Evolutionary conservation across 1,140 invertebrate genomes (phyloP).

Genomic region (Trypoxylus dichotomus): DNA sequence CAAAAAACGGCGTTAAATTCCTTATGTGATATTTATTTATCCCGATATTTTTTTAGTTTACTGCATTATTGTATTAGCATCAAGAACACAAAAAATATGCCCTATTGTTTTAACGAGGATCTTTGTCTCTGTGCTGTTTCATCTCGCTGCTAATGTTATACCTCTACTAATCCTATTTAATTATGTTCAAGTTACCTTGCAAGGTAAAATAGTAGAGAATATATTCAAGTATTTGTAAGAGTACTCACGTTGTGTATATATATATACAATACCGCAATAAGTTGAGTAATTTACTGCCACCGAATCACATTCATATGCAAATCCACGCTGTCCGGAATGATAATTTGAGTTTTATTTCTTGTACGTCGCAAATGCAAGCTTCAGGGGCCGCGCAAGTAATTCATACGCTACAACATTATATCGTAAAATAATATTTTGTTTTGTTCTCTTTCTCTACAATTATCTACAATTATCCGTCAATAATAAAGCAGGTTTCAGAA

Average conservation of each 20-base stretch:
- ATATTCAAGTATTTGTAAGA: neutral
- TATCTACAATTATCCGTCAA: too few relatives aligned
- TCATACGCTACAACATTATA: too few relatives aligned
- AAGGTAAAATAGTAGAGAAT: conserved; percentile 14
- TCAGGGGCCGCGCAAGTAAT: neutral
- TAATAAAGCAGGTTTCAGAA: too few relatives aligned
- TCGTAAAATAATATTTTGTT: too few relatives aligned
- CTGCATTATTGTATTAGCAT: too few relatives aligned
- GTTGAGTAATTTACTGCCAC: conserved; percentile 21
- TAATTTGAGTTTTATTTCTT: conserved; percentile 12
- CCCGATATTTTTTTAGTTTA: too few relatives aligned
- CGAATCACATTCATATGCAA: conserved; percentile 22
- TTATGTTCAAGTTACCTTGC: conserved; percentile 8
- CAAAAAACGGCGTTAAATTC: too few relatives aligned
- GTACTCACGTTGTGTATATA: neutral
- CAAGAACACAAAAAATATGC: neutral
- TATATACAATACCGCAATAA: neutral
- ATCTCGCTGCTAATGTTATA: neutral
- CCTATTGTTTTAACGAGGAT: neutral
- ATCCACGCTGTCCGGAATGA: conserved; percentile 4
- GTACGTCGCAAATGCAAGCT: neutral
- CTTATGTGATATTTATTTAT: too few relatives aligned
- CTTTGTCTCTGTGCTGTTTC: neutral
- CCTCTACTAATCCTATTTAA: neutral
- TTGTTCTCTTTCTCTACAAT: too few relatives aligned